A percentile compares a stretch with the other conserved stretches of the same genome.
These are phyloP conservation scores for Cichladusa arquata DNA, from an alignment of 2,113 vertebrate species.

Conservation along the genomic window DNA sequence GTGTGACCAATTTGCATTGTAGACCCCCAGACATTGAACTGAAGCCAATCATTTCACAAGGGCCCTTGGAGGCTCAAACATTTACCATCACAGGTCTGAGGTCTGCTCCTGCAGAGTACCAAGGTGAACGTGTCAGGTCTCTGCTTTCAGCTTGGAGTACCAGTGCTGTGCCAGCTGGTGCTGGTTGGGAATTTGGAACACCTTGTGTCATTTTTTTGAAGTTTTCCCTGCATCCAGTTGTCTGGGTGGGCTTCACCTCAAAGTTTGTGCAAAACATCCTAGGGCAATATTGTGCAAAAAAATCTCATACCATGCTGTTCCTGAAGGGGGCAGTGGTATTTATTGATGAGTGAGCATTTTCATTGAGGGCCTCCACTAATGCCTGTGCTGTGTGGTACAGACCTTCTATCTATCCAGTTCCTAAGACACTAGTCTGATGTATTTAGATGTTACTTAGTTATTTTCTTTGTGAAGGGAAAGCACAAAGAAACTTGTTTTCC, in stretches of 20 bases:
- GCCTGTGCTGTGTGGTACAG: not conserved
- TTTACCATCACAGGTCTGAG: not conserved
- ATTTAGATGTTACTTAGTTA: not conserved
- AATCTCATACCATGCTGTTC: rapidly evolving
- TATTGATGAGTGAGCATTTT: not conserved
- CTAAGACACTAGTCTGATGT: not conserved
- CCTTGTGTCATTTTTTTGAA: not conserved
- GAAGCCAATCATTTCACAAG: not conserved
- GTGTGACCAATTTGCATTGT: rapidly evolving
- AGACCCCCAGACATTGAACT: not conserved
- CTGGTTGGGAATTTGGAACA: not conserved
- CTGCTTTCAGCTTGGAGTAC: not conserved
- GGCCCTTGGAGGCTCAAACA: not conserved
- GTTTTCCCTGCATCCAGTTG: not conserved
- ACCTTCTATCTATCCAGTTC: not conserved
- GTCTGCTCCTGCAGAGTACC: not conserved
- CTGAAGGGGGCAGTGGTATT: not conserved
- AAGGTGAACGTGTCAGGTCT: not conserved
- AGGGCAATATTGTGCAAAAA: not conserved
- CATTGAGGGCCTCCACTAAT: not conserved
- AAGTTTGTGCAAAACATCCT: not conserved
- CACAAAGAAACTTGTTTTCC: not conserved
- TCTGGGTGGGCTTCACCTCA: not conserved
- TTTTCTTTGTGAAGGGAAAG: not conserved
- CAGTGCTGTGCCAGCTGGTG: not conserved